Evolutionary conservation across 2,888 invertebrate species (phyloP), one percentile per base, ranked within the genome.

Genomic region (Mayetiola destructor): DNA sequence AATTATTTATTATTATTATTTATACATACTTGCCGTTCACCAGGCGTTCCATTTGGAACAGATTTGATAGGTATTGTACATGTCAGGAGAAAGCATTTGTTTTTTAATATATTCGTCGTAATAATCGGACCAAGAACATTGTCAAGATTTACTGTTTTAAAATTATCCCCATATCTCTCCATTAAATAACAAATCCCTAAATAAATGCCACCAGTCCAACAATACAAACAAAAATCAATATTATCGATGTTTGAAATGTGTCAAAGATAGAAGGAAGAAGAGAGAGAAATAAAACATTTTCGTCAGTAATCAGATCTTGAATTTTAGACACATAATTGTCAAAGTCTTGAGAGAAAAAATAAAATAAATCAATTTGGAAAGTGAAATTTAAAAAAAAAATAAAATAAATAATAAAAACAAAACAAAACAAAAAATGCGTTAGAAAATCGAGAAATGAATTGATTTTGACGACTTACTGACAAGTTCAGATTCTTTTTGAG

Each of bases 1-100:
- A 23, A 14, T 12, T 5, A 14, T 27, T 4, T 42, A 23, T 42
- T 21, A 8, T 18, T n/a, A 52, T 23, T 3, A 4, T 4, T 23
- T 14, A 27, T 48, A 48, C 48, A 48, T 48, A 48, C 52, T 57
- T 60, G 57, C 59, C 30, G 57, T 60, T 60, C 57, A 21, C 57
- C 48, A 56, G n/a, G n/a, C n/a, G 56, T 60, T 52, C 53, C 59
- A 59, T 62, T 37, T 2, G 32, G 18, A 1, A 42, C 6, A 6
- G 40, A 9, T 30, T 56, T 56, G 16, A 65, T 53, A 0, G 74
- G 66, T 14, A 77, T 75, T 0, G 77, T 76, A 61, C 79, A 80
- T 0, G 80, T 80, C 0, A 82, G 64, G 36, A 81, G 63, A 64
- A 81, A 81, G 57, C 76, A 75, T 56, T 77, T 69, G 1, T 77